These are phyloP conservation scores for Lordiphosa collinella DNA, from an alignment of 1,140 invertebrate genomes.

Conservation along the genomic window DNA sequence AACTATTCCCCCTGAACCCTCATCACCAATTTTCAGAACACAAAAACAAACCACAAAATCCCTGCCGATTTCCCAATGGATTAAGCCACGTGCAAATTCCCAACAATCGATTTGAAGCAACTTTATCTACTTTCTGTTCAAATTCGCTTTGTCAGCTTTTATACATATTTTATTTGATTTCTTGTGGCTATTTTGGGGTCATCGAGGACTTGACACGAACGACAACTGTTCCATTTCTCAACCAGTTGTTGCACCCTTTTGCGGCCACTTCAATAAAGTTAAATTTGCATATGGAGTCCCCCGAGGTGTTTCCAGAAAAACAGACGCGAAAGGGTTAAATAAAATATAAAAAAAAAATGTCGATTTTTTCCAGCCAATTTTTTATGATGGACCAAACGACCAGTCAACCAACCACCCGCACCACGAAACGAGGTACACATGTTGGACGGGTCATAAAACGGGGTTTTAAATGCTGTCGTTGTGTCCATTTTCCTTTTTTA, in stretches of 20 bases:
- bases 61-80: too few species aligned
- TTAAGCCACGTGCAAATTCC: too few species aligned
- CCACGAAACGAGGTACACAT: slow-evolving; percentile 6
- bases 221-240: background rate
- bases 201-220: too few species aligned
- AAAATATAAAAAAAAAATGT: slow-evolving; percentile 2
- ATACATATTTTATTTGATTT: slow-evolving; percentile 5
- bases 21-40: too few species aligned
- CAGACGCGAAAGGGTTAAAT: slow-evolving; percentile 7
- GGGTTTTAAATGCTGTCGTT: background rate
- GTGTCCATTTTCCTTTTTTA: too few species aligned
- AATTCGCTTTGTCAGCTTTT: slow-evolving; percentile 22
- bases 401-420: background rate
- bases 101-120: background rate
- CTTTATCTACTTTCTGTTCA: background rate
- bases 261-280: slow-evolving; percentile 3
- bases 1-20: too few species aligned
- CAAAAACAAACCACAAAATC: too few species aligned
- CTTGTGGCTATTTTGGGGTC: background rate
- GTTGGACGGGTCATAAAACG: slow-evolving; percentile 34
- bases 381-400: slow-evolving; percentile 20
- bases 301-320: background rate
- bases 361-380: slow-evolving; percentile 3
- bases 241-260: background rate
- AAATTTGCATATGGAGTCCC: slow-evolving; percentile 2